phyloP scores from a whole-genome alignment of 1,140 invertebrate species.

The Lerema accius region DNA sequence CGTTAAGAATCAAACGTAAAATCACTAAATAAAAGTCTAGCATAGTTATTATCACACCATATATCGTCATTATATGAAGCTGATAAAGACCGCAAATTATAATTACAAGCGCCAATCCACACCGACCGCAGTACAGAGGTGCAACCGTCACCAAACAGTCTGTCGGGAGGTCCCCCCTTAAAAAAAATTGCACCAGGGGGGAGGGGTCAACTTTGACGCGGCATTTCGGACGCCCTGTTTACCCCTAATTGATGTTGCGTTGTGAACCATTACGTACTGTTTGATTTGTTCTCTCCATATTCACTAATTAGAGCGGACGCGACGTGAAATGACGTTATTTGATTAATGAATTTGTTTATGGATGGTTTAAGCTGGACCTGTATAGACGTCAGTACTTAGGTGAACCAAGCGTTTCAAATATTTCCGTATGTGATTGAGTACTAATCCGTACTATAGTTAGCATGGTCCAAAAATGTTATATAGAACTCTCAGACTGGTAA shows the following conservation, averaged over 20 bases:
- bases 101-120: conserved; percentile 41
- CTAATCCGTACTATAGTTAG: too few relatives aligned
- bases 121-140: conserved; percentile 43
- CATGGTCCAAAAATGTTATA: too few relatives aligned
- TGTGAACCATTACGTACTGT: conserved; percentile 52
- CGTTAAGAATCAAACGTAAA: too few relatives aligned
- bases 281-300: conserved; percentile 47
- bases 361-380: too few relatives aligned
- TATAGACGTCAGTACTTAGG: too few relatives aligned
- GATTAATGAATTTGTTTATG: conserved; percentile 6
- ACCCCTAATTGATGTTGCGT: conserved; percentile 64
- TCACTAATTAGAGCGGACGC: conserved; percentile 1
- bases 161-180: conserved; percentile 53
- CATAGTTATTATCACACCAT: too few relatives aligned
- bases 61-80: too few relatives aligned
- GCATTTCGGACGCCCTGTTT: conserved; percentile 58
- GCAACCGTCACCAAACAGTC: conserved; percentile 76
- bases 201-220: conserved; percentile 69
- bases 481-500: too few relatives aligned
- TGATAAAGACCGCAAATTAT: too few relatives aligned
- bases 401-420: too few relatives aligned
- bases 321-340: conserved; percentile 2
- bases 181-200: conserved; percentile 67
- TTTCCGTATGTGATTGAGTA: too few relatives aligned
- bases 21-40: too few relatives aligned